Evolutionary conservation across 2,113 vertebrate genomes (phyloP).

Genomic region (Calypte anna): DNA sequence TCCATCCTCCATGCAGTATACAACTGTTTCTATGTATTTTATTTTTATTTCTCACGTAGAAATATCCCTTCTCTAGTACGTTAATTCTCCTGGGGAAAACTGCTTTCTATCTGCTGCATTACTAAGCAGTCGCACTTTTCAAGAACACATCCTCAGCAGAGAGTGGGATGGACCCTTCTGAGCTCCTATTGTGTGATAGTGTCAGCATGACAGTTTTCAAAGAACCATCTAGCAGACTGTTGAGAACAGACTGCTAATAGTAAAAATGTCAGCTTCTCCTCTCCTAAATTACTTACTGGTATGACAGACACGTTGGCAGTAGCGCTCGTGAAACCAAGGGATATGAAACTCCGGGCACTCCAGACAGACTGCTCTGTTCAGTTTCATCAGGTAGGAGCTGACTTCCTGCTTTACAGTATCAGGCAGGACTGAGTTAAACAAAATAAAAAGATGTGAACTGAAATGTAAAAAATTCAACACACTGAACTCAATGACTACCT

Average conservation of each 20-base stretch:
- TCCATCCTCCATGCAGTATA: neutral
- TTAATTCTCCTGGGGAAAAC: neutral
- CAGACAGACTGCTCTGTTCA: slow-evolving; percentile 65
- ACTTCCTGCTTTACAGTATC: neutral
- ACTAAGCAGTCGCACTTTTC: accelerated
- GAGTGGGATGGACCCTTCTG: neutral
- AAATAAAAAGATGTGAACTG: neutral
- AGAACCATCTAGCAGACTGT: neutral
- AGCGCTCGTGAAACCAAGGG: slow-evolving; percentile 60
- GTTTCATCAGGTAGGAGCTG: slow-evolving; percentile 19
- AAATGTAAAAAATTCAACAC: neutral
- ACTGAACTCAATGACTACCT: neutral
- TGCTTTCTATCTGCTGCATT: neutral
- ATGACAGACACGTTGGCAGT: neutral
- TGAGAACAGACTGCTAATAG: neutral
- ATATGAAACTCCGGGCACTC: slow-evolving; percentile 60
- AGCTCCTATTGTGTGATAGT: neutral
- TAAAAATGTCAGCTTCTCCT: neutral
- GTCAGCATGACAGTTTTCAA: neutral
- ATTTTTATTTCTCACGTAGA: neutral
- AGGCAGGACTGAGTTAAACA: slow-evolving; percentile 26
- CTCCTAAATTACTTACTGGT: slow-evolving; percentile 18
- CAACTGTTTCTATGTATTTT: neutral
- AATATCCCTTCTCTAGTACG: neutral
- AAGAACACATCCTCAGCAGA: neutral